Percentiles rank a stretch among this genome's conserved stretches.
Evolutionary conservation across 1,140 invertebrate genomes (phyloP).

Genomic region (Euborellia annulipes): DNA sequence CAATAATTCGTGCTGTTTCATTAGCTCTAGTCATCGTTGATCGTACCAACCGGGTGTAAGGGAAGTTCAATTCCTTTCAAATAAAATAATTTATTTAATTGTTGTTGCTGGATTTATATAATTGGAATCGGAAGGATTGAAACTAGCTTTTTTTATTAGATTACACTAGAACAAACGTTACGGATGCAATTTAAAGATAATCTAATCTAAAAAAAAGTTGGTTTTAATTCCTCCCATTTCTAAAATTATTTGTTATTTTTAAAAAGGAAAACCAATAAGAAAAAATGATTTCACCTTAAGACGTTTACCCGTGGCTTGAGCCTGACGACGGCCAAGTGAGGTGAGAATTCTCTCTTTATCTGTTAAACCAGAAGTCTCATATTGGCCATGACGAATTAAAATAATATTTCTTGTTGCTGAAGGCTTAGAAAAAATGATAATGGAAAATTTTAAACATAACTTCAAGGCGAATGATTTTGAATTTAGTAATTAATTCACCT

Average conservation of each 20-base stretch:
- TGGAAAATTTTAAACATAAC: slow-evolving; percentile 2
- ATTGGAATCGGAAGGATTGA: no score
- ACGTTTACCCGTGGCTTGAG: slow-evolving; percentile 4
- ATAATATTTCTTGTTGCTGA: slow-evolving; percentile 63
- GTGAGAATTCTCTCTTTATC: slow-evolving; percentile 70
- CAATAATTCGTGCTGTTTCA: slow-evolving; percentile 77
- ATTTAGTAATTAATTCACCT: slow-evolving; percentile 34
- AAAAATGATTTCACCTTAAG: background rate
- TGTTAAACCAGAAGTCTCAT: slow-evolving; percentile 50
- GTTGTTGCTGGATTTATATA: no score
- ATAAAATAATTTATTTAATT: no score
- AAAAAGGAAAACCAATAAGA: no score
- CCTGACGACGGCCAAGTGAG: slow-evolving; percentile 33
- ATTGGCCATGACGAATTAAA: slow-evolving; percentile 90
- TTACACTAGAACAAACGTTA: no score
- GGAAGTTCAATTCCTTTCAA: slow-evolving; percentile 53
- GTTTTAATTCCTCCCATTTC: no score
- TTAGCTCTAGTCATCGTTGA: slow-evolving; percentile 90
- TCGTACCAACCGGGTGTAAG: slow-evolving; percentile 59
- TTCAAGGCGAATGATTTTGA: slow-evolving; percentile 39
- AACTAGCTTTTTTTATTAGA: no score
- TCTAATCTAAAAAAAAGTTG: slow-evolving; percentile 4
- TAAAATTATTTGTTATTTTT: no score
- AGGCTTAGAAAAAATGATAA: slow-evolving; percentile 5
- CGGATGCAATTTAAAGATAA: no score